phyloP scores from a whole-genome alignment of 2,888 invertebrate species.

The Eugnorisma glareosa region DNA sequence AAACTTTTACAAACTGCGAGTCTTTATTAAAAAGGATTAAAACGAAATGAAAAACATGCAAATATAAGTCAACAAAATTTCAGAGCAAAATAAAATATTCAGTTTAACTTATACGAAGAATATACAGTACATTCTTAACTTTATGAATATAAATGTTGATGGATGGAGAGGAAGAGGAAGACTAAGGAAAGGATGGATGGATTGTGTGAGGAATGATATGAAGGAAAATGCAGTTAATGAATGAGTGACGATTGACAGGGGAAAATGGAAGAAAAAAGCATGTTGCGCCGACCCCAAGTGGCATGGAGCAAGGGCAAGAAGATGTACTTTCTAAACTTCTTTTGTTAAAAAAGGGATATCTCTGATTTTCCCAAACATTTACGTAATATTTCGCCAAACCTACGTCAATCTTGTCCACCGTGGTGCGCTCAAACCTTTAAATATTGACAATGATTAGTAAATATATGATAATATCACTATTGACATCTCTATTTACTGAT shows the following conservation, averaged over 20 bases:
- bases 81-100: not conserved
- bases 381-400: slow-evolving; percentile 6
- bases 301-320: too few species aligned
- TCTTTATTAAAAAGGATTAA: too few species aligned
- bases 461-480: slow-evolving; percentile 25
- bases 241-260: too few species aligned
- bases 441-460: slow-evolving; percentile 39
- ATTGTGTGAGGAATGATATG: too few species aligned
- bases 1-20: not conserved
- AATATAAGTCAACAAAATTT: not conserved
- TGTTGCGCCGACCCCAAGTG: too few species aligned
- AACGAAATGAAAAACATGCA: not conserved
- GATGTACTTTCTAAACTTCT: too few species aligned
- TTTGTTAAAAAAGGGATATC: not conserved
- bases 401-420: not conserved
- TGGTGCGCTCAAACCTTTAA: slow-evolving; percentile 43
- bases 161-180: too few species aligned
- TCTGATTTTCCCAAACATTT: not conserved
- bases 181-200: too few species aligned
- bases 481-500: slow-evolving; percentile 39
- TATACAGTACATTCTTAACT: not conserved
- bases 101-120: not conserved
- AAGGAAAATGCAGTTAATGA: too few species aligned
- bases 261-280: too few species aligned
- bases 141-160: not conserved